Evolutionary conservation across 2,888 invertebrate genomes (phyloP).

Genomic region (Oxytorus armatus): DNA sequence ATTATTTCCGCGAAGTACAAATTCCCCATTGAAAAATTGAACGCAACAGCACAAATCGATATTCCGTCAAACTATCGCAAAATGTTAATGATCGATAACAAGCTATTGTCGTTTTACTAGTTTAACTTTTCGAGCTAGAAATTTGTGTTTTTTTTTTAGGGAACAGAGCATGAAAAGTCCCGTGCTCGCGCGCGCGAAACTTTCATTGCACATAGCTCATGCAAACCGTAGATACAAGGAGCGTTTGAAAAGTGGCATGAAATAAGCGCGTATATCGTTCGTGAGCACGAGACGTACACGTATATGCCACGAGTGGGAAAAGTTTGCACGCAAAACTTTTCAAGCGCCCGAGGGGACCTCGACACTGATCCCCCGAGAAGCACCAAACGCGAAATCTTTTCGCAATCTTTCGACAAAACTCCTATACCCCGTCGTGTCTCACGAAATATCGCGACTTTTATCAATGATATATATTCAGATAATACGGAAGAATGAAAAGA

Average conservation of each 20-base stretch:
- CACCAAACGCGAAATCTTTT: slow-evolving; percentile 19
- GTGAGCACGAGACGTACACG: slow-evolving; percentile 46
- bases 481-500: too few relatives aligned
- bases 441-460: too few relatives aligned
- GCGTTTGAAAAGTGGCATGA: slow-evolving; percentile 72
- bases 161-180: slow-evolving; percentile 36
- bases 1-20: too few relatives aligned
- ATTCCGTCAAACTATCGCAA: not conserved
- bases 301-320: slow-evolving; percentile 43
- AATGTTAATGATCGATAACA: not conserved
- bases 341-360: slow-evolving; percentile 39
- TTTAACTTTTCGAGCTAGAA: slow-evolving; percentile 5
- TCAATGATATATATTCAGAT: too few relatives aligned
- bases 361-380: slow-evolving; percentile 54
- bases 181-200: slow-evolving; percentile 72
- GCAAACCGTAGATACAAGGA: slow-evolving; percentile 76
- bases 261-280: slow-evolving; percentile 58
- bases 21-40: too few relatives aligned
- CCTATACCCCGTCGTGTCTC: too few relatives aligned
- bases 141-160: slow-evolving; percentile 15
- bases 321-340: slow-evolving; percentile 55
- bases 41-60: not conserved
- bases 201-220: slow-evolving; percentile 75
- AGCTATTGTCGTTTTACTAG: not conserved
- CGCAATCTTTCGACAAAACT: too few relatives aligned